These are phyloP conservation scores for Phragmatobia fuliginosa DNA, from an alignment of 2,888 invertebrate species.

Conservation along the genomic window DNA sequence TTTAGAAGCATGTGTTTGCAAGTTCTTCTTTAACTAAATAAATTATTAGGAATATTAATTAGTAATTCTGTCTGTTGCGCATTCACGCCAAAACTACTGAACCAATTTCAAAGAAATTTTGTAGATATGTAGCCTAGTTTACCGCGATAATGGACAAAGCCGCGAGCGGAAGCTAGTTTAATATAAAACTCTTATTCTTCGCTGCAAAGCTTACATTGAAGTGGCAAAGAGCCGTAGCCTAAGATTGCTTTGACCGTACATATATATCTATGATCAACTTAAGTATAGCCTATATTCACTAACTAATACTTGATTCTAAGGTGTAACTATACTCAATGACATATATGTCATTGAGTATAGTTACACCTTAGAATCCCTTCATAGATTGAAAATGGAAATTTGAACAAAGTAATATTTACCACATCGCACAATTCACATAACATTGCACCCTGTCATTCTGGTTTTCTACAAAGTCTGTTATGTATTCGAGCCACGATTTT, in stretches of 20 bases:
- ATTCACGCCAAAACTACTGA: too few relatives aligned
- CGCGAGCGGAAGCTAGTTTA: too few relatives aligned
- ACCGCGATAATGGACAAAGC: too few relatives aligned
- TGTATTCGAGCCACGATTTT: constrained; percentile 2
- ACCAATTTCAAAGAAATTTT: too few relatives aligned
- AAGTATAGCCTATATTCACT: not conserved
- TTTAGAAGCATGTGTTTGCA: too few relatives aligned
- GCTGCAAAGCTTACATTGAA: not conserved
- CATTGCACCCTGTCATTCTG: not conserved
- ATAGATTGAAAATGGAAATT: not conserved
- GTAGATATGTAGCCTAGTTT: too few relatives aligned
- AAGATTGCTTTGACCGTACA: not conserved
- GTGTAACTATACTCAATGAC: not conserved
- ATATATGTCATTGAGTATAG: too few relatives aligned
- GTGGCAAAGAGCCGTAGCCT: too few relatives aligned
- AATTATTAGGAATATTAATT: too few relatives aligned
- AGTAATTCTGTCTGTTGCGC: too few relatives aligned
- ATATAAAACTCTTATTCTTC: not conserved
- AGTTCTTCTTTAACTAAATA: too few relatives aligned
- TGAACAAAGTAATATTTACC: constrained; percentile 10
- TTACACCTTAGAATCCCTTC: too few relatives aligned
- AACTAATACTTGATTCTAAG: not conserved
- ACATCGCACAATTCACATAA: constrained; percentile 3
- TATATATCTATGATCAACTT: not conserved
- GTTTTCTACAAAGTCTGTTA: not conserved